phyloP scores from a whole-genome alignment of 2,797 vertebrate species.

The Cuniculus paca region DNA sequence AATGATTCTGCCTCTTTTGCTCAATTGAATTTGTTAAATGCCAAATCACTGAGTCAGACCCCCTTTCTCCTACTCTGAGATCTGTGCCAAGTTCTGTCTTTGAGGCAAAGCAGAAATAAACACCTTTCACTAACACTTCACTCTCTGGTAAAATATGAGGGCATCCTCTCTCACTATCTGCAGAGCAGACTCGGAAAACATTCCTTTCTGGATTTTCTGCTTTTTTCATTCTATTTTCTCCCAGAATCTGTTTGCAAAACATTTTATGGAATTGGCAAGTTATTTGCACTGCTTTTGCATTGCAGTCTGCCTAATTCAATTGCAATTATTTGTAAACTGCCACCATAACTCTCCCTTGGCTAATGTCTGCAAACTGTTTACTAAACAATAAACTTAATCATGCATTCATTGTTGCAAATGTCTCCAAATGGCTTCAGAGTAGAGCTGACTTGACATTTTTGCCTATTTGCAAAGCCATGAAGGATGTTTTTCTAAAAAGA shows the following conservation, averaged over 20 bases:
- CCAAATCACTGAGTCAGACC: constrained; percentile 85
- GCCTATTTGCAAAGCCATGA: constrained; percentile 80
- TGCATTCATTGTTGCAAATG: constrained; percentile 84
- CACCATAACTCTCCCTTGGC: constrained; percentile 79
- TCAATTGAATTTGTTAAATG: constrained; percentile 86
- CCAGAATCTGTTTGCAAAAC: constrained; percentile 76
- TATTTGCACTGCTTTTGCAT: constrained; percentile 78
- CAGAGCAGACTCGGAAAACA: constrained; percentile 47
- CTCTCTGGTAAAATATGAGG: constrained; percentile 60
- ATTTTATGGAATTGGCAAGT: constrained; percentile 81
- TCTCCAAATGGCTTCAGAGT: constrained; percentile 84
- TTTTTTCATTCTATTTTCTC: constrained; percentile 62
- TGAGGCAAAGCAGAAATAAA: constrained; percentile 82
- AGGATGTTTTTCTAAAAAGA: constrained; percentile 77
- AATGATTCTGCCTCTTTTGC: constrained; percentile 86
- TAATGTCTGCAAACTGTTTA: constrained; percentile 86
- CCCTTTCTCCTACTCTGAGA: constrained; percentile 72
- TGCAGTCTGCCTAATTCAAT: constrained; percentile 81
- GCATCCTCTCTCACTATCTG: constrained; percentile 61
- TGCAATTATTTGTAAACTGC: constrained; percentile 83
- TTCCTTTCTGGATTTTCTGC: constrained; percentile 51
- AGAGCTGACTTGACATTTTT: constrained; percentile 82
- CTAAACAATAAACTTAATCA: constrained; percentile 86
- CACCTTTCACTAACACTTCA: constrained; percentile 75
- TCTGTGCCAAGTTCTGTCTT: constrained; percentile 77